These are phyloP conservation scores for Magallana nippona DNA, from an alignment of 2,888 invertebrate species.

Conservation along the genomic window DNA sequence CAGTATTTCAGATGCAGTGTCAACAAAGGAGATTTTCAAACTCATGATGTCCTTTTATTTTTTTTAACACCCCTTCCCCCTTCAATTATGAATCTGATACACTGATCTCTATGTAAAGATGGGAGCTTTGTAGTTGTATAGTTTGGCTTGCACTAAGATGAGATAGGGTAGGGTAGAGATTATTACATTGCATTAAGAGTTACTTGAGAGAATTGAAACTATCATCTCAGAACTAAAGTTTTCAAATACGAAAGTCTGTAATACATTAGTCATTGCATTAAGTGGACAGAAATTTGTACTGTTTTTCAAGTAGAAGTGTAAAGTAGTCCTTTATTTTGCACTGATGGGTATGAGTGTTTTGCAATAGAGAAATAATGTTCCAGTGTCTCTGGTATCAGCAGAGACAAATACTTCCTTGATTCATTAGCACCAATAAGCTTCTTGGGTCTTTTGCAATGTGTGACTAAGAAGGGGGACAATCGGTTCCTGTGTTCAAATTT, in stretches of 20 bases:
- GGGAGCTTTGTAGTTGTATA: not conserved
- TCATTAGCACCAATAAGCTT: conserved; percentile 26
- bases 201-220: conserved; percentile 30
- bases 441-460: not conserved
- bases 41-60: too few relatives aligned
- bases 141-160: not conserved
- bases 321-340: conserved; percentile 24
- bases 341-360: conserved; percentile 31
- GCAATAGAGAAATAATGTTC: conserved; percentile 25
- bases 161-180: not conserved
- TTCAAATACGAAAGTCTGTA: conserved; percentile 10
- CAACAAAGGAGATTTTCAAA: too few relatives aligned
- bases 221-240: conserved; percentile 16
- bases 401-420: conserved; percentile 14
- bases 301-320: conserved; percentile 26
- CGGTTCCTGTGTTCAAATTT: too few relatives aligned
- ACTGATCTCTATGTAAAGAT: not conserved
- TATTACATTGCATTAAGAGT: conserved; percentile 4
- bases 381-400: not conserved
- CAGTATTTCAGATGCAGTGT: not conserved
- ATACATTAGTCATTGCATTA: conserved; percentile 27
- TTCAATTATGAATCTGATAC: too few relatives aligned
- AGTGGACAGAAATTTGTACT: conserved; percentile 23
- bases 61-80: too few relatives aligned
- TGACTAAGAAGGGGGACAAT: too few relatives aligned